phyloP scores from a whole-genome alignment of 2,888 invertebrate genomes.

The Atrina japonica region DNA sequence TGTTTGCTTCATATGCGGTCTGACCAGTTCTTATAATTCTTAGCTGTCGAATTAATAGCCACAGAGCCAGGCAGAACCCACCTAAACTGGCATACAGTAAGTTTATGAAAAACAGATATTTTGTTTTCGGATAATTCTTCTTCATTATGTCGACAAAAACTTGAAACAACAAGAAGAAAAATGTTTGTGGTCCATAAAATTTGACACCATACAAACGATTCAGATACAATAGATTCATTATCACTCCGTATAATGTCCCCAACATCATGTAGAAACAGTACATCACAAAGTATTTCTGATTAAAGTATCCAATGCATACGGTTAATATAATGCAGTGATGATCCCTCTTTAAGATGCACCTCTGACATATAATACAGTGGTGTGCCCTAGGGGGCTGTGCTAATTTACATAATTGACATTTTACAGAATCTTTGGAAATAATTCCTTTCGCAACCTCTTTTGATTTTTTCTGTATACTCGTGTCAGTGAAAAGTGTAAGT shows the following conservation, averaged over 20 bases:
- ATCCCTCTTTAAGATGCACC: slow-evolving; percentile 55
- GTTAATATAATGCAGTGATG: slow-evolving; percentile 65
- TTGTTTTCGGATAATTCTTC: slow-evolving; percentile 19
- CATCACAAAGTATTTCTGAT: slow-evolving; percentile 61
- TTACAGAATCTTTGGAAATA: not conserved
- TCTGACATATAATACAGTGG: slow-evolving; percentile 57
- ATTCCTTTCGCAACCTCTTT: not conserved
- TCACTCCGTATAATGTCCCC: slow-evolving; percentile 50
- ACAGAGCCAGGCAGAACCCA: slow-evolving; percentile 47
- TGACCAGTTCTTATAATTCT: slow-evolving; percentile 44
- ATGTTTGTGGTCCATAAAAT: slow-evolving; percentile 57
- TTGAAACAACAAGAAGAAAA: slow-evolving; percentile 46
- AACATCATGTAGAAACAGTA: slow-evolving; percentile 59
- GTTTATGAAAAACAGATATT: slow-evolving; percentile 44
- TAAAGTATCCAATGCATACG: slow-evolving; percentile 59
- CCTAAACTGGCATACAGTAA: slow-evolving; percentile 47
- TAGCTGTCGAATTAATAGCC: slow-evolving; percentile 55
- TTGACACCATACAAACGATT: slow-evolving; percentile 33
- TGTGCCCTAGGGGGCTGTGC: slow-evolving; percentile 52
- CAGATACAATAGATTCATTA: slow-evolving; percentile 43
- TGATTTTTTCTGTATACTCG: slow-evolving; percentile 30
- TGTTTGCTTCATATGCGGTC: slow-evolving; percentile 55
- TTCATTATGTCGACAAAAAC: slow-evolving; percentile 26
- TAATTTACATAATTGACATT: slow-evolving; percentile 44
- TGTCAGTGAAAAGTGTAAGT: slow-evolving; percentile 42